Evolutionary conservation across 2,797 vertebrate species (phyloP), one percentile per base, ranked within the genome.

Genomic region (Galaxias olidus): DNA sequence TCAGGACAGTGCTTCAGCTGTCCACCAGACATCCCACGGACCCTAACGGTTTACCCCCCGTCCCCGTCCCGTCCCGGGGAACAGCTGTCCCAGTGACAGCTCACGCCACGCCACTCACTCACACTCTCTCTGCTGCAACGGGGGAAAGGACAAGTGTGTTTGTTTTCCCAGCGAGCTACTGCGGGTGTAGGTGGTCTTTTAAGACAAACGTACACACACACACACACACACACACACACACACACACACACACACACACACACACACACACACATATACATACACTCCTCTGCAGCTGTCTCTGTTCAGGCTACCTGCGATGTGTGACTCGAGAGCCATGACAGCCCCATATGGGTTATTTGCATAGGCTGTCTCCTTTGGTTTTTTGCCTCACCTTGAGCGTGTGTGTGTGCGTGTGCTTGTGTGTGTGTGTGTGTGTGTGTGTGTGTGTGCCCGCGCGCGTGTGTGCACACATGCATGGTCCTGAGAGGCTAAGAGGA

Each of bases 311-410:
- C 41, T 62, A 41, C 41, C 67, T 57, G 41, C 55, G 15, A 11
- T 30, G 48, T 60, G 64, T 53, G 61, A 19, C 20, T 65, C 54
- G 30, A 51, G 54, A 50, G 48, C 52, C 59, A 12, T 77, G 84
- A 73, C 75, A 71, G 66, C 66, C 20, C 66, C 81, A 84, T 86
- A 82, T 82, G 84, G 81, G 20, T 10, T 6, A 82, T 85, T 83
- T 77, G 74, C 81, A 85, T 85, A 80, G n/a, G 65, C 72, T 43
- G 59, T 43, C 52, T 68, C 66, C 11, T 45, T 61, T 54, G 59
- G 14, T 63, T 78, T 68, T 76, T 68, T 59, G 57, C 58, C 44
- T 82, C 74, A 79, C 76, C 77, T 77, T 85, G 74, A 79, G 54
- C 49, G 48, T 59, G 19, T 59, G 60, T 40, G 69, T 49, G 61